These are phyloP conservation scores for Rhabdornis inornatus DNA, from an alignment of 2,113 vertebrate genomes.

Conservation along the genomic window DNA sequence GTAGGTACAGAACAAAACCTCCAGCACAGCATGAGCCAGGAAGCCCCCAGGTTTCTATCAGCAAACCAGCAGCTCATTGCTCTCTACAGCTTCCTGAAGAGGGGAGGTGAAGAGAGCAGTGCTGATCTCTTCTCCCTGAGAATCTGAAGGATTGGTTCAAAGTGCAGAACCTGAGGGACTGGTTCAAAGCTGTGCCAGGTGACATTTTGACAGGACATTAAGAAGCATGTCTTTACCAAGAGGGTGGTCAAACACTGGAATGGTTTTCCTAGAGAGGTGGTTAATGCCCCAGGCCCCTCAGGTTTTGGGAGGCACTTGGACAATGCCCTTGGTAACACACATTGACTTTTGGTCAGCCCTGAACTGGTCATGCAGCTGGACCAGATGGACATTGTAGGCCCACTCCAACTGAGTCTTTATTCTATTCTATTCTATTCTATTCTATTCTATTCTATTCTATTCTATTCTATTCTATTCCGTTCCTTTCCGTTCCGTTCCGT, in stretches of 20 bases:
- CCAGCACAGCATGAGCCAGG: neutral
- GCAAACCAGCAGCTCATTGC: neutral
- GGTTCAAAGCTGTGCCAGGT: neutral
- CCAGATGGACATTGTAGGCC: neutral
- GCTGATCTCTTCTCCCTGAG: neutral
- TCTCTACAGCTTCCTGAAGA: neutral
- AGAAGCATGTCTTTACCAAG: neutral
- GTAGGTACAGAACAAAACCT: neutral
- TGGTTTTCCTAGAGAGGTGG: neutral
- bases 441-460: neutral
- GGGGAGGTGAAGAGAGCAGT: neutral
- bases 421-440: neutral
- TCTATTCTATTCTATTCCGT: neutral
- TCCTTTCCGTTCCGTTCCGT: fast-evolving
- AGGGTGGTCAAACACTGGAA: neutral
- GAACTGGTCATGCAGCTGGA: neutral
- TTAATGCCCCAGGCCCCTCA: neutral
- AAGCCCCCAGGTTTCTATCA: neutral
- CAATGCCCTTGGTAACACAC: neutral
- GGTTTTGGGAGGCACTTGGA: neutral
- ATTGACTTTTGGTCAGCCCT: neutral
- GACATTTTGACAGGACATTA: neutral
- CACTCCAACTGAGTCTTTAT: neutral
- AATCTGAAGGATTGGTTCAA: neutral
- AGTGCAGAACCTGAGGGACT: neutral